Evolutionary conservation across 2,797 vertebrate genomes (phyloP), one percentile per base, ranked within the genome.

Genomic region (Chanos chanos): DNA sequence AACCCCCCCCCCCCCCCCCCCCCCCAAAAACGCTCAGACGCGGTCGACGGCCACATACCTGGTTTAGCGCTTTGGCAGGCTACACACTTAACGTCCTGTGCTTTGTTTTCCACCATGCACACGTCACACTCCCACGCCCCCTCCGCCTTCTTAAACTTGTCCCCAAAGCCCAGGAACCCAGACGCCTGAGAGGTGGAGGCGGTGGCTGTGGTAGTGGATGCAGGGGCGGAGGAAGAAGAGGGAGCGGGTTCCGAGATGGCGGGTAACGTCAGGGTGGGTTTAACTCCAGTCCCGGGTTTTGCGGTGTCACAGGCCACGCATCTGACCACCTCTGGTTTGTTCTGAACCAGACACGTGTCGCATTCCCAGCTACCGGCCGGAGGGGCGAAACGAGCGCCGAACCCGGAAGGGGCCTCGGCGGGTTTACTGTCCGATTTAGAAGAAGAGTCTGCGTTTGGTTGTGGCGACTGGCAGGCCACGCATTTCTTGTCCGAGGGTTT

Each of bases 281-380:
- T 94, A n/a, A 95, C 90, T 61, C 92, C 94, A 0, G 89, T 95
- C 47, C 94, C 95, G 7, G 94, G 92, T 85, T 97, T 99, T 37
- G 93, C 92, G 1, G 94, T 96, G 59, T 97, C 94, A 63, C 97
- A 99, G 1, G 96, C 96, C 74, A 98, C 81, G 64, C 97, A 99
- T 81, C 96, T 98, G 24, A 93, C 85, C 12, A 83, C 90, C 61
- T 99, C 96, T 0, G 91, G 81, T 81, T 95, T 98, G 83, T 99
- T 99, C 40, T 83, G 87, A 45, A 99, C 94, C 67, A 99, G 85
- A 83, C 97, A 99, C 1, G 94, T 98, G 71, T 99, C 96, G 76
- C 97, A 99, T 33, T 97, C 94, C 97, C 97, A 99, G 0, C 78
- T 92, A 63, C 89, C 94, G 24, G 83, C 69, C 16, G 85, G 77